phyloP scores from a whole-genome alignment of 2,113 vertebrate species.

The Lethenteron reissneri region DNA sequence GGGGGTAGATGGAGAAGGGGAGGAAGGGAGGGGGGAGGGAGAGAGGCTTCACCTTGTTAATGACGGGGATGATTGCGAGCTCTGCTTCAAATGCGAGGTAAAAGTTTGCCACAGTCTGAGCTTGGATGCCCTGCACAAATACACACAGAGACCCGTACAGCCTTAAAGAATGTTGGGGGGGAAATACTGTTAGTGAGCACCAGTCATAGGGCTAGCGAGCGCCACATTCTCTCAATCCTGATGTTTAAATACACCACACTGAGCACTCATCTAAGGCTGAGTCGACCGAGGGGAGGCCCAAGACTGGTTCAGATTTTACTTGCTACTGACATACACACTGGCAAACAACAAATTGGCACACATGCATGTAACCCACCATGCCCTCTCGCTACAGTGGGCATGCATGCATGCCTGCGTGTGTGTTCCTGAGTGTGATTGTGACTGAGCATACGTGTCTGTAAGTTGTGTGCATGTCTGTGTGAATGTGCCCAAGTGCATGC shows the following conservation, averaged over 20 bases:
- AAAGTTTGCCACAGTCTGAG: conserved; percentile 91
- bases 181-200: too few relatives aligned
- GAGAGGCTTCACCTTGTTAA: conserved; percentile 54
- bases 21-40: too few relatives aligned
- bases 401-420: background rate
- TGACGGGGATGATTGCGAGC: conserved; percentile 63
- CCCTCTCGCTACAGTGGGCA: background rate
- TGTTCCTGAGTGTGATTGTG: background rate
- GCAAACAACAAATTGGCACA: background rate
- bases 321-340: background rate
- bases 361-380: background rate
- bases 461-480: background rate
- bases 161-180: too few relatives aligned
- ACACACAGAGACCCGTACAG: background rate
- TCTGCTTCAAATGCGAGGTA: conserved; percentile 90
- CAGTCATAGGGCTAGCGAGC: too few relatives aligned
- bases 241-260: background rate
- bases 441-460: background rate
- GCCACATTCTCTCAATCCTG: background rate
- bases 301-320: background rate
- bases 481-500: background rate
- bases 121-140: conserved; percentile 61
- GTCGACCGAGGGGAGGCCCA: background rate
- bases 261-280: background rate
- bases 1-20: background rate